Percentiles rank a stretch among this genome's conserved stretches.
Evolutionary conservation across 2,888 invertebrate species (phyloP).

Genomic region (Nephrotoma appendiculata): DNA sequence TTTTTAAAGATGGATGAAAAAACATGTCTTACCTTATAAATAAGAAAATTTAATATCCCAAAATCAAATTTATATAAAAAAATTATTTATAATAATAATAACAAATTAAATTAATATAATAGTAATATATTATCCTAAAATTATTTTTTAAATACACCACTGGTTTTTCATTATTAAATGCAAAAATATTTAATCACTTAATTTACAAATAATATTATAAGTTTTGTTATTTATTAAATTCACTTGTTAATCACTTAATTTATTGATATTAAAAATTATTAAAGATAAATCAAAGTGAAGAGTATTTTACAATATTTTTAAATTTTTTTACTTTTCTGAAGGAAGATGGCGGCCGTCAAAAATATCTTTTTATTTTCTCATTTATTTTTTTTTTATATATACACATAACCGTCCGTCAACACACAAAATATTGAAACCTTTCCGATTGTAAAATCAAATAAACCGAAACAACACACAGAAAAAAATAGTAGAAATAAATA

Average conservation of each 20-base stretch:
- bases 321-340: neutral
- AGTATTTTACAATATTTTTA: neutral
- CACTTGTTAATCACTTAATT: neutral
- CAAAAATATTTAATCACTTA: neutral
- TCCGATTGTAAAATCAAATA: constrained; percentile 6
- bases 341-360: constrained; percentile 2
- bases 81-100: too few relatives aligned
- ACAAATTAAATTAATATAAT: neutral
- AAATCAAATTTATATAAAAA: neutral
- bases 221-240: neutral
- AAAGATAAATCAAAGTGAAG: neutral
- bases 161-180: neutral
- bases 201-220: neutral
- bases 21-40: neutral
- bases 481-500: neutral
- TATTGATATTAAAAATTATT: neutral
- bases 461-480: constrained; percentile 2
- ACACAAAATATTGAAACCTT: constrained; percentile 5
- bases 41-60: neutral
- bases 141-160: neutral
- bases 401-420: constrained; percentile 5
- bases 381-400: neutral
- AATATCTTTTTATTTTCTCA: neutral
- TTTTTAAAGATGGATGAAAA: neutral
- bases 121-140: neutral